Conservation (phyloP, 2,113 vertebrate genomes). For the Psilopsiagon aymara region DNA sequence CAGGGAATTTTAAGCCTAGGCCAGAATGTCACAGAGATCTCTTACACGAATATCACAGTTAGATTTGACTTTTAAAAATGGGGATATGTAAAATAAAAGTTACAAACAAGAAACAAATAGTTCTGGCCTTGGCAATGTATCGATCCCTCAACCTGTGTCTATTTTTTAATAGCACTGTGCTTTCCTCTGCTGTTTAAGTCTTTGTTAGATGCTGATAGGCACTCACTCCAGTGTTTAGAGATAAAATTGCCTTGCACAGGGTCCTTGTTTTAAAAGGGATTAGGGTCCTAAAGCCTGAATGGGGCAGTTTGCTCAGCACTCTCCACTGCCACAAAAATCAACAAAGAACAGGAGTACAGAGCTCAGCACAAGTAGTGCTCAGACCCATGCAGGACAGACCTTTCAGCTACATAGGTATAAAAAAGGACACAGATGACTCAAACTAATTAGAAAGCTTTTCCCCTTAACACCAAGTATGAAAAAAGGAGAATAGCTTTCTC, state of each 20-base stretch:
- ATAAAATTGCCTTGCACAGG: conserved; percentile 26
- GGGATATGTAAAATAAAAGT: neutral
- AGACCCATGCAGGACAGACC: neutral
- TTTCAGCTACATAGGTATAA: neutral
- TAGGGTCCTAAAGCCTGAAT: conserved; percentile 15
- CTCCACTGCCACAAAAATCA: neutral
- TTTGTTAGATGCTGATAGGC: conserved; percentile 18
- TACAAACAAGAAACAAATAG: neutral
- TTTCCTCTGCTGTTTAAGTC: conserved; percentile 6
- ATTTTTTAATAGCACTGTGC: neutral
- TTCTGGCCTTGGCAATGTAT: neutral
- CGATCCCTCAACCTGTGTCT: neutral
- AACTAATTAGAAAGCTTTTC: neutral
- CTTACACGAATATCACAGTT: neutral
- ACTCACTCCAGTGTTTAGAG: conserved; percentile 34
- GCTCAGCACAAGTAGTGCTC: neutral
- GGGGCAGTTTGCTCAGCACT: conserved; percentile 22
- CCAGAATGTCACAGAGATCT: neutral
- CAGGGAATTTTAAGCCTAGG: neutral
- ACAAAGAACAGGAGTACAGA: neutral
- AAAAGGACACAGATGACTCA: neutral
- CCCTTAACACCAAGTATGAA: neutral
- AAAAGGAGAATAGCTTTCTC: neutral
- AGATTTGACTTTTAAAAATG: neutral
- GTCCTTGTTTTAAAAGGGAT: conserved; percentile 46